Evolutionary conservation across 2,888 invertebrate species (phyloP), one percentile per base, ranked within the genome.

Genomic region (Caradrina clavipalpis): DNA sequence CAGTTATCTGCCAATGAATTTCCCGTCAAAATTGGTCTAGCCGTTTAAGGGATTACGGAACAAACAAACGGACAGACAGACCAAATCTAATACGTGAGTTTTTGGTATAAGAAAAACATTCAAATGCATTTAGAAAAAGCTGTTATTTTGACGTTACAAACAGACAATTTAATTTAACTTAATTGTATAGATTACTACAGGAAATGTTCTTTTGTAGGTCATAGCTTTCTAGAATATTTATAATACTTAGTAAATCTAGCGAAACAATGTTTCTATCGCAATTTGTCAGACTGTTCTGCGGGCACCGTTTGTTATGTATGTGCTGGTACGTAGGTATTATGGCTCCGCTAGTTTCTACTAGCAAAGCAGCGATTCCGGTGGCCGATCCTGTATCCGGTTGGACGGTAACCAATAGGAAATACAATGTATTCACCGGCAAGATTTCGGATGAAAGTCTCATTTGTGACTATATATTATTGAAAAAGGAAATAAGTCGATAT

Each of bases 191-290:
- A 35, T 35, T 35, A 35, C 4, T 26, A 42, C 13, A 42, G 13
- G 11, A 50, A 69, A 59, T 68, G 45, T 73, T 53, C 19, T 66
- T 51, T 60, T 60, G 45, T 35, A 69, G 35, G 64, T 78, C 58
- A 68, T 80, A 56, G 80, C 31, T 45, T 58, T 49, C 21, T 62
- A 19, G 49, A 55, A 80, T 69, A 74, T 69, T 79, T 79, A 64
- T 79, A 69, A 69, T 58, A 58, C 51, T 77, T 19, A 42, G 66
- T 73, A 77, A 77, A 80, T 69, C 64, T 80, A 59, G 76, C 35
- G 61, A 69, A 80, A 62, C 69, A 69, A 65, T 54, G 61, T 75
- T 75, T 65, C 61, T 62, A 76, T 75, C 61, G 61, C 58, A 53
- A 65, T 77, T 55, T 65, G 61, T 69, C 61, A 35, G 47, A 49